phyloP scores from a whole-genome alignment of 1,140 invertebrate species.

The Stenopsyche tienmushanensis region DNA sequence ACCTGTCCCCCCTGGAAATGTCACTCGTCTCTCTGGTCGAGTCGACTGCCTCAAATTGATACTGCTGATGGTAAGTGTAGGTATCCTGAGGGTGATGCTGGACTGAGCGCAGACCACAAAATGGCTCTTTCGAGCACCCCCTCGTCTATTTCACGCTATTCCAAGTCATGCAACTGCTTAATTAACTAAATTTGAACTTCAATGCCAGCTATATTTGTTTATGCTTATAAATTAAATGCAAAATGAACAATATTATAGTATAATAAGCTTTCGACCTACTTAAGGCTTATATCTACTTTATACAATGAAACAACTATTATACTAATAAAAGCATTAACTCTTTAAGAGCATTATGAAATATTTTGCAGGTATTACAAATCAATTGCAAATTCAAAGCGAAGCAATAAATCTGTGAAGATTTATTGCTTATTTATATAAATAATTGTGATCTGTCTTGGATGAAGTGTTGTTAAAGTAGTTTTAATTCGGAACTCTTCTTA shows the following conservation, averaged over 20 bases:
- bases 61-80: neutral
- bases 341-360: too few relatives aligned
- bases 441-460: neutral
- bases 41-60: neutral
- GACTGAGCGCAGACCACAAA: neutral
- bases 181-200: neutral
- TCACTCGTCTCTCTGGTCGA: slow-evolving; percentile 2
- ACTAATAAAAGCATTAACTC: too few relatives aligned
- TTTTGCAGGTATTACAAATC: too few relatives aligned
- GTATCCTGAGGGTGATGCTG: neutral
- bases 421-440: neutral
- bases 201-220: neutral
- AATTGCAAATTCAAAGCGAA: slow-evolving; percentile 5
- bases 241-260: neutral
- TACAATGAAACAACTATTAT: too few relatives aligned
- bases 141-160: too few relatives aligned
- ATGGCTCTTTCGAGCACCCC: too few relatives aligned
- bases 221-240: neutral
- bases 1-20: slow-evolving; percentile 14
- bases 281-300: too few relatives aligned
- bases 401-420: neutral
- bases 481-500: neutral
- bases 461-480: neutral
- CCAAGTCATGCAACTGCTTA: too few relatives aligned
- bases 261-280: too few relatives aligned